A percentile compares a stretch with the other conserved stretches of the same genome.
phyloP scores from a whole-genome alignment of 2,888 invertebrate species.

The Micoletzkya japonica region DNA sequence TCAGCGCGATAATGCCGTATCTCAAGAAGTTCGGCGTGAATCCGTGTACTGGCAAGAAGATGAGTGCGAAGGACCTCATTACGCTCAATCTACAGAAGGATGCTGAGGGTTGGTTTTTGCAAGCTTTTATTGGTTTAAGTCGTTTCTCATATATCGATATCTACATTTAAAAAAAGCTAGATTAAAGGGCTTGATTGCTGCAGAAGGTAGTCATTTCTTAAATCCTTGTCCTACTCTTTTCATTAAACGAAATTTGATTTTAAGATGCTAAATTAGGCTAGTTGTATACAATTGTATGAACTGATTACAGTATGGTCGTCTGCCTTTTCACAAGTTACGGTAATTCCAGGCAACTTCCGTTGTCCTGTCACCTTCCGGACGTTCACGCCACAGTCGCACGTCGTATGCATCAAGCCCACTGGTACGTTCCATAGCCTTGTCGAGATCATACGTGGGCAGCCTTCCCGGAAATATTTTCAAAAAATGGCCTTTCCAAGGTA shows the following conservation, averaged over 20 bases:
- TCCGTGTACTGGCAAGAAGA: slow-evolving; percentile 87
- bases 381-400: slow-evolving; percentile 89
- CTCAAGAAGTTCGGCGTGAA: slow-evolving; percentile 80
- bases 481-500: too few species aligned
- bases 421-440: slow-evolving; percentile 68
- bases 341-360: slow-evolving; percentile 54
- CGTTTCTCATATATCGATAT: background rate
- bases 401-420: slow-evolving; percentile 84
- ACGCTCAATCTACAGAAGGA: slow-evolving; percentile 88
- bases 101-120: slow-evolving; percentile 68
- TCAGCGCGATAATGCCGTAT: slow-evolving; percentile 58
- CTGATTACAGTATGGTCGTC: background rate
- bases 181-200: too few species aligned
- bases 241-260: slow-evolving; percentile 18
- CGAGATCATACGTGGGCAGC: background rate
- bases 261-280: background rate
- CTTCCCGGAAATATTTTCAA: too few species aligned
- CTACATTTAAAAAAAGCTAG: too few species aligned
- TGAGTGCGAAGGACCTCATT: slow-evolving; percentile 80
- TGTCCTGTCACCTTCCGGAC: slow-evolving; percentile 67
- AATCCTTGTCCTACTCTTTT: too few species aligned
- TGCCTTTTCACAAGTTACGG: slow-evolving; percentile 3
- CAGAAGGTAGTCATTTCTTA: too few species aligned
- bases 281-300: background rate
- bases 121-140: background rate